Percentiles rank a stretch among this genome's conserved stretches.
phyloP scores from a whole-genome alignment of 2,797 vertebrate species.

The Echeneis naucrates region DNA sequence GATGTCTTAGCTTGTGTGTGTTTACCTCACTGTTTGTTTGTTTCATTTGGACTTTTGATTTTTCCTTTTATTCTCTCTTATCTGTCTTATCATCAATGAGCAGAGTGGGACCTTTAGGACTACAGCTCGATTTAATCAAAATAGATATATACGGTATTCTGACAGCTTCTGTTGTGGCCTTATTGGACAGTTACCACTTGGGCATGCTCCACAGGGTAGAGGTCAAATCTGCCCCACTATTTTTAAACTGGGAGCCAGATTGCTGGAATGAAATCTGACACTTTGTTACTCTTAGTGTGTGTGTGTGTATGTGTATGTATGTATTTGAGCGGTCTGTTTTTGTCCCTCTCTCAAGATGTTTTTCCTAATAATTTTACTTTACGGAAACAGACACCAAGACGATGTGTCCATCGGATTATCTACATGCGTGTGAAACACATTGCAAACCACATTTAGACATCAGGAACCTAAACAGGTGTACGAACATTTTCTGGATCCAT shows the following conservation, averaged over 20 bases:
- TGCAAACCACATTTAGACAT: neutral
- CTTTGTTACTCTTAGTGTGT: constrained; percentile 64
- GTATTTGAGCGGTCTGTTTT: constrained; percentile 25
- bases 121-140: neutral
- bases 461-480: constrained; percentile 43
- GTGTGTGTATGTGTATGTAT: constrained; percentile 27
- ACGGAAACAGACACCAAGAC: neutral
- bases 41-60: neutral
- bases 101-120: neutral
- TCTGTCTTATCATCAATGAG: neutral
- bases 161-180: constrained; percentile 27
- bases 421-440: neutral
- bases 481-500: constrained; percentile 28
- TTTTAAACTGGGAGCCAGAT: constrained; percentile 72
- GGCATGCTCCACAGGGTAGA: constrained; percentile 68
- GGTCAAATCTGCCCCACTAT: constrained; percentile 73
- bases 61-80: neutral
- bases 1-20: neutral
- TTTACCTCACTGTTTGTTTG: neutral
- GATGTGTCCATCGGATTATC: neutral
- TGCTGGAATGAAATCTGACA: constrained; percentile 77
- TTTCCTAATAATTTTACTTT: constrained; percentile 11
- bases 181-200: constrained; percentile 61
- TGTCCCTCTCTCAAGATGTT: neutral
- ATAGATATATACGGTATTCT: neutral